Evolutionary conservation across 2,888 invertebrate species (phyloP), one percentile per base, ranked within the genome.

Genomic region (Laspeyria flexula): DNA sequence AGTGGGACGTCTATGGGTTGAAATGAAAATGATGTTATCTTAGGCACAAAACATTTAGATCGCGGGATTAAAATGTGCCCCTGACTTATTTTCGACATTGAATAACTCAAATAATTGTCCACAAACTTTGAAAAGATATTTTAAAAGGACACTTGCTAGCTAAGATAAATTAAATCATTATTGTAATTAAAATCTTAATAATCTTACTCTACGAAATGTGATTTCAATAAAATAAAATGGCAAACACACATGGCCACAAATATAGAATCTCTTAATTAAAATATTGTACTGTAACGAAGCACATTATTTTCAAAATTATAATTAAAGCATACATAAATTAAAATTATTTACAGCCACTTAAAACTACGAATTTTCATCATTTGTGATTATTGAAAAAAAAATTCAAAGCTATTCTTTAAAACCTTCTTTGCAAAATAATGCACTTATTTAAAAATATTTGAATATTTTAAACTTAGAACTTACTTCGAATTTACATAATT

Each of bases 181-280:
- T 23, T 50, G 21, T 16, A 43, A 45, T 33, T 42, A 31, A 31
- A 31, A 31, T 5, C 12, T 6, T 38, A 34, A 48, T n/a, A n/a
- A n/a, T n/a, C n/a, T n/a, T n/a, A n/a, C 35, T 43, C 47, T 33
- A 50, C 30, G 10, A 27, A 50, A 41, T 21, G 46, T 37, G 48
- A 12, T 43, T 34, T 44, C 34, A n/a, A 25, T 61, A 45, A 63
- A 70, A 46, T 60, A 55, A 71, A 71, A 72, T 74, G 73, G 73
- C 73, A 67, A 63, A 60, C 25, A 50, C 27, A 57, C 53, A 73
- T 73, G 73, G 71, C 72, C 71, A 60, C 71, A 16, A 59, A 55
- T 50, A 44, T 55, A 33, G 23, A 54, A 33, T 43, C 12, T 54
- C 44, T 57, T 48, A 43, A 57, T 62, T 47, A 43, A 35, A 60